Conservation (phyloP, 2,888 invertebrate genomes). For the Elmis aenea region DNA sequence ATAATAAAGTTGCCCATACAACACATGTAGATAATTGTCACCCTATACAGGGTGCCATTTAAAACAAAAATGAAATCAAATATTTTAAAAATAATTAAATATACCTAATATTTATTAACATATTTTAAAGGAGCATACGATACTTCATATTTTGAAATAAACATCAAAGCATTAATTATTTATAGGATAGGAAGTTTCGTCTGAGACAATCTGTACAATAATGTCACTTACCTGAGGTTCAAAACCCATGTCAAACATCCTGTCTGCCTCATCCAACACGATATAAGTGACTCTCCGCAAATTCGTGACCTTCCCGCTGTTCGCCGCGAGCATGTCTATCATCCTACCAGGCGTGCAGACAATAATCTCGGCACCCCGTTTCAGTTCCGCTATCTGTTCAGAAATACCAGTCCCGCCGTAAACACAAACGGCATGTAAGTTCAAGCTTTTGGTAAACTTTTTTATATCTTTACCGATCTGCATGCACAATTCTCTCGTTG, state of each 20-base stretch:
- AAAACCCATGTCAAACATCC: conserved; percentile 99
- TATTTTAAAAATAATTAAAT: conserved; percentile 2
- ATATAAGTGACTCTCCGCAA: conserved; percentile 94
- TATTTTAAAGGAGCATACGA: too few relatives aligned
- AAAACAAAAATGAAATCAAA: too few relatives aligned
- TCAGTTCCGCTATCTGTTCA: conserved; percentile 89
- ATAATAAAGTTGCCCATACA: too few relatives aligned
- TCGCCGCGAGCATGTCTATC: conserved; percentile 99
- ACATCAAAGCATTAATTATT: too few relatives aligned
- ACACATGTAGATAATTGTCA: too few relatives aligned
- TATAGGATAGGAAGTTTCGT: too few relatives aligned
- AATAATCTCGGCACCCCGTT: conserved; percentile 95
- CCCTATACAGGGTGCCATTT: too few relatives aligned
- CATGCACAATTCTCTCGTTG: conserved; percentile 96
- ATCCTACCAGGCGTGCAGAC: conserved; percentile 99
- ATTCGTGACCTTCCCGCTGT: conserved; percentile 96
- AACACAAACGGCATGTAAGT: conserved; percentile 87
- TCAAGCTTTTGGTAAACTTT: conserved; percentile 86
- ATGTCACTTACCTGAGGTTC: conserved; percentile 86
- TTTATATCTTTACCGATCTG: conserved; percentile 96
- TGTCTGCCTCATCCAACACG: conserved; percentile 96
- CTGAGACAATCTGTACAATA: too few relatives aligned
- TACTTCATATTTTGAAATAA: too few relatives aligned
- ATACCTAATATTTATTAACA: too few relatives aligned
- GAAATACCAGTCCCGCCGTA: conserved; percentile 98